Base-by-base conservation (phyloP, 2,797 vertebrate genomes). In the Neosilurus hyrtlii region DNA sequence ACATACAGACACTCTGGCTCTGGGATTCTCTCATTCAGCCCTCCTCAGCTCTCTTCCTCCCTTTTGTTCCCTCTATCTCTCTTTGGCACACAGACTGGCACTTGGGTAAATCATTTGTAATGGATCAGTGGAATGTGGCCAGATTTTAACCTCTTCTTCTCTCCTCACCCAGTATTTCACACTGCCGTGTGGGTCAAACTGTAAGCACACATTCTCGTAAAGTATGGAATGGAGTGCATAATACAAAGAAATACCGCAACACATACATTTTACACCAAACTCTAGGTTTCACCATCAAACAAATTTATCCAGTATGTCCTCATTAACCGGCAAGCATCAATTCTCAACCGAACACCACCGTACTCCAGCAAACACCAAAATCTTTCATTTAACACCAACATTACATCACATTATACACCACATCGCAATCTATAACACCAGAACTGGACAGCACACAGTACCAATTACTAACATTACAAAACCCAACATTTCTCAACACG, bases 111-210 rank as follows among this genome's bases (percentile, higher is more conserved):
- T 83, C 67, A 18, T 62, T 79, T 79, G 56, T 81, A 79, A 66
- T 89, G 83, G 90, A 86, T 89, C 88, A 89, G 86, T 89, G 76
- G 88, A 79, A 89, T 84, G 88, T 90, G 90, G 90, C 89, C 89
- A 91, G 89, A 91, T 90, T 74, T 87, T 35, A 79, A 83, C 84
- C 91, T 87, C 89, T 87, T 87, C 82, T 84, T 61, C 84, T 91
- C 87, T 51, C 68, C 79, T 61, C 14, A 63, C 86, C 83, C 88
- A 86, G 78, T 89, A 89, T 88, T 76, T 80, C 74, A 89, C 87
- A 56, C 35, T 63, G 22, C 22, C 30, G 14, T 37, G 22, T 73
- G 6, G 8, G n/a, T 56, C 20, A 37, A 37, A 37, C 22, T 63
- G 59, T 16, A 63, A 51, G 37, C 0, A 1, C 35, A 37, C 18